Percentiles rank a stretch among this genome's conserved stretches.
phyloP scores from a whole-genome alignment of 1,140 invertebrate species.

The Procambarus clarkii region DNA sequence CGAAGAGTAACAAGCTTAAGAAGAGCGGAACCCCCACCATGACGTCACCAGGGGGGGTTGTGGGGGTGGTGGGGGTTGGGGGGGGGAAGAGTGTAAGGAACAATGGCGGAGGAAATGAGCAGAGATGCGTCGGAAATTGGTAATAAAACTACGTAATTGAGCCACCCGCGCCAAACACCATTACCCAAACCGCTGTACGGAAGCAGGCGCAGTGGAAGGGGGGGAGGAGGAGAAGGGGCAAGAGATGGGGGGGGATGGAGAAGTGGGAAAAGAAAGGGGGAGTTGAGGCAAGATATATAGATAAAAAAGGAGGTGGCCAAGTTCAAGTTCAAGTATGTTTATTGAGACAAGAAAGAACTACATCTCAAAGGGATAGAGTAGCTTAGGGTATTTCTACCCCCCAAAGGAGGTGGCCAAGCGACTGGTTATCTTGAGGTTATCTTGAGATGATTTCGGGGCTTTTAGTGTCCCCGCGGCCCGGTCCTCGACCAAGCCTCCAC shows the following conservation, averaged over 20 bases:
- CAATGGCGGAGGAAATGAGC: slow-evolving; percentile 57
- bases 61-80: neutral
- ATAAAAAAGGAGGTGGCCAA: neutral
- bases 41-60: too few species aligned
- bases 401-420: too few species aligned
- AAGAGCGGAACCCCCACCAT: too few species aligned
- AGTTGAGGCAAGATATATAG: neutral
- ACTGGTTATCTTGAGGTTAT: too few species aligned
- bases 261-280: neutral
- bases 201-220: neutral
- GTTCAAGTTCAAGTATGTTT: too few species aligned
- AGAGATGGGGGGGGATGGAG: too few species aligned
- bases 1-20: too few species aligned
- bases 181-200: slow-evolving; percentile 49
- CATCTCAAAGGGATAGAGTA: neutral
- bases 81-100: slow-evolving; percentile 24
- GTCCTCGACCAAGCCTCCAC: too few species aligned
- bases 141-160: slow-evolving; percentile 69
- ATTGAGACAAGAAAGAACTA: too few species aligned
- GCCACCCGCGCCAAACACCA: slow-evolving; percentile 50
- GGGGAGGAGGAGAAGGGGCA: neutral
- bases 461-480: too few species aligned
- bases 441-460: too few species aligned
- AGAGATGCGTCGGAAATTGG: slow-evolving; percentile 65
- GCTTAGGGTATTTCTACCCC: too few species aligned